Conservation (phyloP, 1,140 invertebrate species). For the Hyles euphorbiae region DNA sequence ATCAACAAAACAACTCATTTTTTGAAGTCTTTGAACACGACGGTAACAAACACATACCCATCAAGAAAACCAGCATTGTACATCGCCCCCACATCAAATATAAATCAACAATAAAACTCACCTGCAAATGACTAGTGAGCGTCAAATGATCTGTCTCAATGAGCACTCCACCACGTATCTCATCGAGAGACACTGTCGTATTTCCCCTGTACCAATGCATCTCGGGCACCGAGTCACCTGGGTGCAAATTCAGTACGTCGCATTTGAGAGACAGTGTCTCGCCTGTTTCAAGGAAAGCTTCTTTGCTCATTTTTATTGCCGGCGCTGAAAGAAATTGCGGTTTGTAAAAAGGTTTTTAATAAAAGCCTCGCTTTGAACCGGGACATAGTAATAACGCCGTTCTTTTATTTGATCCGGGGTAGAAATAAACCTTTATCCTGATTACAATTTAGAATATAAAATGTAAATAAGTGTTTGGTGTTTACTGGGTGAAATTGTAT, state of each 20-base stretch:
- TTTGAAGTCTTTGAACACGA: no score
- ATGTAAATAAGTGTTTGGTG: no score
- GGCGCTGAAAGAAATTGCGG: slow-evolving; percentile 42
- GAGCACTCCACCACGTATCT: slow-evolving; percentile 53
- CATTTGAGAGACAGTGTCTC: slow-evolving; percentile 64
- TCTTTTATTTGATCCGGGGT: no score
- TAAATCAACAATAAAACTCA: slow-evolving; percentile 25
- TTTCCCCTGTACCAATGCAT: slow-evolving; percentile 57
- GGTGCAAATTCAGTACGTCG: slow-evolving; percentile 46
- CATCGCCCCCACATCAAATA: no score
- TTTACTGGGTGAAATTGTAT: no score
- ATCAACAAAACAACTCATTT: no score
- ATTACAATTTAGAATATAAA: no score
- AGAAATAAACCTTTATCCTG: no score
- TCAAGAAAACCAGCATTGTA: no score
- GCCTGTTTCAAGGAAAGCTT: slow-evolving; percentile 60
- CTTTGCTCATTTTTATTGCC: slow-evolving; percentile 62
- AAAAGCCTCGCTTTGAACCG: no score
- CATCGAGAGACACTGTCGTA: slow-evolving; percentile 47
- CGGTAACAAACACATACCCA: no score
- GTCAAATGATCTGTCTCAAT: slow-evolving; percentile 61
- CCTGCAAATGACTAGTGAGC: slow-evolving; percentile 60
- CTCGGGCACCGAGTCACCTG: slow-evolving; percentile 36
- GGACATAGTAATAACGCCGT: not conserved
- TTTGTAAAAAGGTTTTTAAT: not conserved